Evolutionary conservation across 92 coral and sea anemone genomes (phyloP), one percentile per base, ranked within the genome.

Genomic region (Porites cylindrica): DNA sequence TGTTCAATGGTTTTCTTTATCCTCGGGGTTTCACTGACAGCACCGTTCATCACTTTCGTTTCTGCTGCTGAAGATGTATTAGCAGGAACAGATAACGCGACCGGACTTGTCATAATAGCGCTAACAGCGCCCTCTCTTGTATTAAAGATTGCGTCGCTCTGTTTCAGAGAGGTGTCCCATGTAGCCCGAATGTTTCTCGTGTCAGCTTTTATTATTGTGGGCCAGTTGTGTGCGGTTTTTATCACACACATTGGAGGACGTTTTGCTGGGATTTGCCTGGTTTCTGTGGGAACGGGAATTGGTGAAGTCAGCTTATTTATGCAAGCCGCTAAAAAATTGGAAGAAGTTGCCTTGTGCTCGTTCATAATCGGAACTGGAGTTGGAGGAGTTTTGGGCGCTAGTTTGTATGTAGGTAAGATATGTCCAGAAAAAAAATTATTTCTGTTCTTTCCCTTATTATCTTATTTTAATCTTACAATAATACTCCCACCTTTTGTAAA

Each of bases 51-150:
- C 29, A 87, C 93, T 24, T 75, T 91, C 12, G 88, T 95, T 16
- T 95, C 96, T 70, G 93, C 96, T 10, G 86, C 91, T 7, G 91
- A 95, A 70, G 98, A 95, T 56, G 78, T 90, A 74, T 66, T 95
- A 21, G 86, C 98, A 7, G 98, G 98, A 11, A 90, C 96, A 2
- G 77, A 65, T 47, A 77, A 80, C 11, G 84, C 96, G 1, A 93
- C 96, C 4, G 96, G 96, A 5, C 70, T 87, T 32, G 91, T 95
- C 77, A 60, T 88, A 8, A 85, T 90, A 17, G 94, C 96, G 43
- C 80, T 90, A 11, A 66, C 93, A 85, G 96, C 94, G 10, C 98
- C 98, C 4, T 93, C 98, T n/a, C 72, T 86, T 56, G 71, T 86
- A 52, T 32, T 92, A 12, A 95, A 95, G 89, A 56, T 95, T 17